Evolutionary conservation across 2,113 vertebrate species (phyloP).

Genomic region (Pampusana beccarii): DNA sequence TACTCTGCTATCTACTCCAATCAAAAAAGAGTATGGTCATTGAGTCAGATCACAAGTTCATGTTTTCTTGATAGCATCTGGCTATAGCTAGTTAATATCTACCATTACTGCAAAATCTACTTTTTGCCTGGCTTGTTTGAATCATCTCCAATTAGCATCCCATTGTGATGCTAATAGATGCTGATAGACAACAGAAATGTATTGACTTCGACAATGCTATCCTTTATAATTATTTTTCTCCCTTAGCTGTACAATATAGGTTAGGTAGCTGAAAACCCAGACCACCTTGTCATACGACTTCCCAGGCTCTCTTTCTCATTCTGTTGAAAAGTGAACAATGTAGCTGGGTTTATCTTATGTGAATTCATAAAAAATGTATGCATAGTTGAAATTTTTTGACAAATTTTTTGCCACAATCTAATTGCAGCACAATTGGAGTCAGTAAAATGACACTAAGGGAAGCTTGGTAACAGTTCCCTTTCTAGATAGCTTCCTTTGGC

Average conservation of each 20-base stretch:
- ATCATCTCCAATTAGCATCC: slow-evolving; percentile 23
- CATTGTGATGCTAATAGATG: background rate
- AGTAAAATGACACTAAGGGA: background rate
- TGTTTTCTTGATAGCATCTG: background rate
- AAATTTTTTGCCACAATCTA: background rate
- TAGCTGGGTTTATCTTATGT: background rate
- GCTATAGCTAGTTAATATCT: background rate
- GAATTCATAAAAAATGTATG: background rate
- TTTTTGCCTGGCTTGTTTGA: slow-evolving; percentile 9
- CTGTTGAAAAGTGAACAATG: background rate
- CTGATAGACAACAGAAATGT: background rate
- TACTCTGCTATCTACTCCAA: background rate
- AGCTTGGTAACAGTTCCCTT: background rate
- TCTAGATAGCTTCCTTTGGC: background rate
- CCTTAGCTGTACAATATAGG: background rate
- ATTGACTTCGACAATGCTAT: background rate
- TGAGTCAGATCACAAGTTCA: background rate
- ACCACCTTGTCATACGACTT: background rate
- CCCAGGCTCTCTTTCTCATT: background rate
- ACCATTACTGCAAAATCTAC: background rate
- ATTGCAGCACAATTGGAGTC: background rate
- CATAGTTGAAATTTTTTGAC: background rate
- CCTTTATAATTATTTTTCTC: background rate
- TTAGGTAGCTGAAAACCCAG: background rate
- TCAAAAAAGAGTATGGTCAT: background rate